Evolutionary conservation across 2,797 vertebrate species (phyloP).

Genomic region (Capromys pilorides): DNA sequence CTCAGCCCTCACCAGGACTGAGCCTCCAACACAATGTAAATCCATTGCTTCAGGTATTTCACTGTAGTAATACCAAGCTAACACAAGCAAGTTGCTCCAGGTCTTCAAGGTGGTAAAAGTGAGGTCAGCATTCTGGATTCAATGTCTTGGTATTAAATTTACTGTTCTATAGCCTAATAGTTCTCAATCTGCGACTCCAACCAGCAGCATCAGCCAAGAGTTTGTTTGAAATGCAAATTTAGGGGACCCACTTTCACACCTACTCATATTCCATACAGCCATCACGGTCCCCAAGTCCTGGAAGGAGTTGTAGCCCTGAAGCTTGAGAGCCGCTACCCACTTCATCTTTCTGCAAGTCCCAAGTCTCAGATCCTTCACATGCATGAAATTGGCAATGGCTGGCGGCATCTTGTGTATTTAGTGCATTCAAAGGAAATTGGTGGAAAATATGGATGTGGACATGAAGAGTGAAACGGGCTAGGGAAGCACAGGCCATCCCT

Average conservation of each 20-base stretch:
- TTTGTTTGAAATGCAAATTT: neutral
- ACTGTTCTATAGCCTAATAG: neutral
- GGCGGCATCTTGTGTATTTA: conserved; percentile 55
- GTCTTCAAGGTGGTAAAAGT: neutral
- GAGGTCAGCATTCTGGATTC: neutral
- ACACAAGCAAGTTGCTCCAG: neutral
- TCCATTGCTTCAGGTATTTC: neutral
- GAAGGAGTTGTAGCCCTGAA: neutral
- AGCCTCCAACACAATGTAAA: neutral
- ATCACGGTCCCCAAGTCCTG: neutral
- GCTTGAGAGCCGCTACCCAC: neutral
- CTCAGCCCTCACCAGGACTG: neutral
- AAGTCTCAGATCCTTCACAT: conserved; percentile 13
- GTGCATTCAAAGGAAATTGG: neutral
- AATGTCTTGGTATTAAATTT: neutral
- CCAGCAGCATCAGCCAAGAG: neutral
- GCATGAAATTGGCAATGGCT: neutral
- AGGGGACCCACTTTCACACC: too few relatives aligned
- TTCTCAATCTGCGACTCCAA: neutral
- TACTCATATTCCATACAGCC: neutral
- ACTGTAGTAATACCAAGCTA: neutral
- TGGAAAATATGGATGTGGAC: conserved; percentile 37
- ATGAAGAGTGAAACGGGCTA: neutral
- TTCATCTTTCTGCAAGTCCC: neutral
- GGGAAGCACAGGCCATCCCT: rapidly evolving